Evolutionary conservation across 2,797 vertebrate species (phyloP), one percentile per base, ranked within the genome.

Genomic region (Galaxias olidus): DNA sequence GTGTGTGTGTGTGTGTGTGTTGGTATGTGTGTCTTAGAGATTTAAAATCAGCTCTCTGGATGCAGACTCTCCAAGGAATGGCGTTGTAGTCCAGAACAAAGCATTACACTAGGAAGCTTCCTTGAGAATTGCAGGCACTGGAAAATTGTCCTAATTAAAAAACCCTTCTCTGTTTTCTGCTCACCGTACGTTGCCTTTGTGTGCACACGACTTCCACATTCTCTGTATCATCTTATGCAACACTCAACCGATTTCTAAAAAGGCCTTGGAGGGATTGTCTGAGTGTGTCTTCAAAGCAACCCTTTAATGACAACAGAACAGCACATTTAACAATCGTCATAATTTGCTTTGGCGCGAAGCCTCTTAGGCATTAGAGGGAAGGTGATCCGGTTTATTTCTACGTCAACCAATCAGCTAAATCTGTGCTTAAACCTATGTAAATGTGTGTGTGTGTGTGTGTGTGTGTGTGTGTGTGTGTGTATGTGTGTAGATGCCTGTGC

Each of bases 91-190:
- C 14, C 55, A 44, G 8, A 57, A 14, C 43, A 15, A 43, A 17
- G 14, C 55, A 43, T 47, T 41, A 48, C 12, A 43, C n/a, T 17
- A 40, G 17, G 49, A 53, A 14, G 11, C 57, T 44, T 17, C 67
- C 59, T 13, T 17, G 46, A 42, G 45, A 61, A 60, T 61, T 30
- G 30, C 30, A 30, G 30, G 30, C 30, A 30, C 30, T 30, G 30
- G 30, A 66, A 62, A 71, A n/a, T 15, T 43, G 70, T 61, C 57
- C 72, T 72, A 65, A 68, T 79, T 74, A 73, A 62, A 67, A 54
- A 53, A 30, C 30, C 57, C 47, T 57, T 66, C 73, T 67, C 50
- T 20, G 48, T 67, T 74, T 68, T 54, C 45, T 74, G 47, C 59
- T 68, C 65, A 12, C 61, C 56, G 55, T 30, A 57, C 53, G 49